Evolutionary conservation across 2,113 vertebrate species (phyloP), one percentile per base, ranked within the genome.

Genomic region (Symphodus melops): DNA sequence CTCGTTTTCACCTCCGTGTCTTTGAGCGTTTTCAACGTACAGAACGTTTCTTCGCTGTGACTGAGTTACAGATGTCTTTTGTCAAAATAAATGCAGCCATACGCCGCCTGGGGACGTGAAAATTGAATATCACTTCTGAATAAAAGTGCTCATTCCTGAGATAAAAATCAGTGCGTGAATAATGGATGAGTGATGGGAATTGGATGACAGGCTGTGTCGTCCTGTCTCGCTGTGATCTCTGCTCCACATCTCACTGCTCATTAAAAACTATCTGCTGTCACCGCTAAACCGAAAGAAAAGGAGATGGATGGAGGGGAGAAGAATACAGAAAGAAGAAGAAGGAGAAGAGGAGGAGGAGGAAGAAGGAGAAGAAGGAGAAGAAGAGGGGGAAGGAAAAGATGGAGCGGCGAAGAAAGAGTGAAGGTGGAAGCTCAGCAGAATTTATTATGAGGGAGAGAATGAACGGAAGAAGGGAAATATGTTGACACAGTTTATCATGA

Each of bases 151-250:
- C 66, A 54, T 80, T 39, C 23, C 72, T 39, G 56, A 86, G 89
- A 87, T 88, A 73, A 87, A 83, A 82, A 89, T 90, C 52, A 8
- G 59, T 7, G 52, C 5, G 70, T 93, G 86, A 92, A 93, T 92
- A 90, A 93, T 91, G 73, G 67, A 93, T 91, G 89, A 92, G 83
- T 90, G 84, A 88, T 73, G 88, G 85, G 88, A 90, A 85, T 87
- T 87, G 62, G 89, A 86, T 91, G 91, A 90, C 85, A 86, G 84
- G 79, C 75, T 20, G 61, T 55, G 85, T 79, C 83, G 72, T 81
- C 77, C 75, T 76, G 81, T 87, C 83, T 84, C 83, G 41, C 88
- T 87, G 81, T 89, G 92, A 90, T 90, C 87, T 85, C 76, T 87
- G 85, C 86, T 87, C 84, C 85, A 78, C 89, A 88, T 89, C 83